phyloP scores from a whole-genome alignment of 2,888 invertebrate genomes.

The Mythimna pallens region DNA sequence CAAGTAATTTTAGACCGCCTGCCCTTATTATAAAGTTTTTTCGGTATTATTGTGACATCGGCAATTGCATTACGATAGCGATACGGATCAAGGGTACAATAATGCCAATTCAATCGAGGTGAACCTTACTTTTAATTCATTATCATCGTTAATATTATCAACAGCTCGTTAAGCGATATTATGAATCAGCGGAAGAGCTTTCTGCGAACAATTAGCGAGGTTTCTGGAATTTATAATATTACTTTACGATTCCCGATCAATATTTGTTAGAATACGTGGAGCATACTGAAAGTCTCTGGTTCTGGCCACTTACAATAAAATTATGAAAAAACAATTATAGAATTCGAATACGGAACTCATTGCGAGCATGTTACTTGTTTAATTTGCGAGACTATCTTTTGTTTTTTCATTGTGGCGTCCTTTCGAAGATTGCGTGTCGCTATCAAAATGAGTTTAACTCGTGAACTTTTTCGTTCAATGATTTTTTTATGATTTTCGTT shows the following conservation, averaged over 20 bases:
- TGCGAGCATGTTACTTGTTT: no score
- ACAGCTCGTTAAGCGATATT: constrained; percentile 33
- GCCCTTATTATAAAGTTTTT: constrained; percentile 52
- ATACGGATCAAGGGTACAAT: constrained; percentile 69
- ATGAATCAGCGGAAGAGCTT: constrained; percentile 57
- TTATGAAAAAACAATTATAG: no score
- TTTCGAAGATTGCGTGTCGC: no score
- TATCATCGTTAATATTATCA: constrained; percentile 50
- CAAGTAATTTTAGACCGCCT: constrained; percentile 60
- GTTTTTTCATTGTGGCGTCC: no score
- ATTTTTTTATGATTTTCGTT: no score
- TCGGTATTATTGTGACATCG: constrained; percentile 57
- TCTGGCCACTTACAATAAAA: no score
- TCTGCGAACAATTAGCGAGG: constrained; percentile 63
- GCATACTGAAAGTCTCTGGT: no score
- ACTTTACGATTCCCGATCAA: constrained; percentile 8
- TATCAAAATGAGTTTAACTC: no score
- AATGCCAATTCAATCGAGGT: constrained; percentile 65
- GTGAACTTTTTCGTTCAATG: no score
- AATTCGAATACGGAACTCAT: no score
- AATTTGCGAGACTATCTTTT: no score
- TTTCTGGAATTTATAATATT: constrained; percentile 66
- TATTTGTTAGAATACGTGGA: neutral
- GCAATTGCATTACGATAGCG: constrained; percentile 44
- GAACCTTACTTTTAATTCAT: constrained; percentile 50